phyloP scores from a whole-genome alignment of 2,888 invertebrate species.

The Drosophila suboccidentalis region DNA sequence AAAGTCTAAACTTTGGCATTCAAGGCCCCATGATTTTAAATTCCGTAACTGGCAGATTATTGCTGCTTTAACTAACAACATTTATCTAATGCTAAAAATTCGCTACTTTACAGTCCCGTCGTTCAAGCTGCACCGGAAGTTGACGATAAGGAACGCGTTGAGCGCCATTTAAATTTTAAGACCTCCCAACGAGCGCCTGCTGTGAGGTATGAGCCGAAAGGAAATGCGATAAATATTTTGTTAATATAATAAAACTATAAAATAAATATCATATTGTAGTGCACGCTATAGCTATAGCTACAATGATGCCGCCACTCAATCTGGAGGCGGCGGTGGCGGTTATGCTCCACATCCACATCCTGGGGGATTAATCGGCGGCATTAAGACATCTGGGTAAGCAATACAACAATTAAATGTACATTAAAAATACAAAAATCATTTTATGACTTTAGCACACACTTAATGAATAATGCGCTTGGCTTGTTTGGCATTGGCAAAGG shows the following conservation, averaged over 20 bases:
- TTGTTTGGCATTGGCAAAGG: constrained; percentile 65
- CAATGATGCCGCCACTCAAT: constrained; percentile 5
- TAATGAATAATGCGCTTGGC: constrained; percentile 50
- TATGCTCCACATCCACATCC: constrained; percentile 21
- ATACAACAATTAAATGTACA: neutral
- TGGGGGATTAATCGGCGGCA: constrained; percentile 19
- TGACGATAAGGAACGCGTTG: constrained; percentile 72
- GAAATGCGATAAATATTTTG: constrained; percentile 24
- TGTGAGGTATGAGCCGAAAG: constrained; percentile 51
- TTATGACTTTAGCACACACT: constrained; percentile 12
- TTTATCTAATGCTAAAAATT: constrained; percentile 44
- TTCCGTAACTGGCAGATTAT: constrained; percentile 4
- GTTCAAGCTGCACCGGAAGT: constrained; percentile 57
- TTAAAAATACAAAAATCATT: constrained; percentile 1
- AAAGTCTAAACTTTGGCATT: neutral
- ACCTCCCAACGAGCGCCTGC: constrained; percentile 37
- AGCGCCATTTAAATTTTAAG: constrained; percentile 66
- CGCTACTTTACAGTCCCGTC: constrained; percentile 63
- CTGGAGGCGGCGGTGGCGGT: constrained; percentile 19
- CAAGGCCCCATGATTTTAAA: constrained; percentile 7
- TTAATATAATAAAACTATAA: constrained; percentile 3
- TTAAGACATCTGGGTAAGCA: constrained; percentile 70
- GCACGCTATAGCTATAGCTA: constrained; percentile 49
- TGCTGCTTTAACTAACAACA: neutral
- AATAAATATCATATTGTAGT: constrained; percentile 25